Conservation (phyloP, 53 echinoderm and acorn worm species). For the Echinarachnius parma region DNA sequence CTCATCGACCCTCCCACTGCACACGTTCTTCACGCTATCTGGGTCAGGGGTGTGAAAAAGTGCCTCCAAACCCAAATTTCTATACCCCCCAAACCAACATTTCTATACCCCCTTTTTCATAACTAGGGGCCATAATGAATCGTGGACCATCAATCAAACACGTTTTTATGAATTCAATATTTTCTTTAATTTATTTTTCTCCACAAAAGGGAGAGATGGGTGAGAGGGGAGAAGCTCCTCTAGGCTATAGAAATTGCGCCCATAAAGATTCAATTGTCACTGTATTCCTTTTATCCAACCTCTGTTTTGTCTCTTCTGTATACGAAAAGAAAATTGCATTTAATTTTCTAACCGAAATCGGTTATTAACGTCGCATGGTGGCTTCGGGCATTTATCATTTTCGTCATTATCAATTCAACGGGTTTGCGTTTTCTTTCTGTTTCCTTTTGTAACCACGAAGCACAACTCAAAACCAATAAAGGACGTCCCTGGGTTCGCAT, state of each 20-base stretch:
- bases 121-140: too few relatives aligned
- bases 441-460: too few relatives aligned
- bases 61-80: too few relatives aligned
- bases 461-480: too few relatives aligned
- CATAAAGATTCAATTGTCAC: slow-evolving; percentile 16
- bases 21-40: not conserved
- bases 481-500: too few relatives aligned
- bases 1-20: not conserved
- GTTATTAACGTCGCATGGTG: slow-evolving; percentile 12
- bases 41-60: slow-evolving; percentile 25
- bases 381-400: slow-evolving; percentile 36
- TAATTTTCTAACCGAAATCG: slow-evolving; percentile 1
- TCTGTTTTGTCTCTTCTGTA: slow-evolving; percentile 1
- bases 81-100: too few relatives aligned
- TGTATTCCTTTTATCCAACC: slow-evolving; percentile 31
- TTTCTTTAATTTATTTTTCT: too few relatives aligned
- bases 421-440: too few relatives aligned
- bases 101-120: too few relatives aligned
- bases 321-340: slow-evolving; percentile 10
- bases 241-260: not conserved
- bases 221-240: too few relatives aligned
- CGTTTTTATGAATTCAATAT: too few relatives aligned
- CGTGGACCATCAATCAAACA: not conserved
- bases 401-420: not conserved
- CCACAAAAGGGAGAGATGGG: too few relatives aligned